Base-by-base conservation (phyloP, 2,113 vertebrate species). In the Gasterosteus nipponicus region DNA sequence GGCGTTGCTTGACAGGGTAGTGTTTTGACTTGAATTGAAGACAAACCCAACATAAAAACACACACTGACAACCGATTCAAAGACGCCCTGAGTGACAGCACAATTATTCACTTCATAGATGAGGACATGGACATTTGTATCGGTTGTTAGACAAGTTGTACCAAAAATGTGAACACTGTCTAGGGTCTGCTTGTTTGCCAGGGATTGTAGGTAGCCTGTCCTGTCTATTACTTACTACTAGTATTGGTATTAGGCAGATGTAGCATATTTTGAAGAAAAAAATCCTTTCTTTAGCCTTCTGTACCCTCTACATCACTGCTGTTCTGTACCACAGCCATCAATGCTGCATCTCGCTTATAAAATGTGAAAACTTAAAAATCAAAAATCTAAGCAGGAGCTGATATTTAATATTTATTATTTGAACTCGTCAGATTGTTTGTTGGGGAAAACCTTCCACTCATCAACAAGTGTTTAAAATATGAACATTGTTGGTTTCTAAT, bases 11-110 rank as follows among this genome's bases (percentile, higher is more conserved):
- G 65, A 59, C 59, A 53, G 26, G 29, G 10, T 10, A 4, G 31
- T 29, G 12, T 26, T 67, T 73, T 18, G 7, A 4, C 31, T 67
- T 57, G 46, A 66, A 39, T 19, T 46, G 39, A 68, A 72, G 22
- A 57, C 16, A 31, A 60, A 46, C 14, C 6, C 12, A 59, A 42
- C 44, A 44, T 51, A 19, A 65, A 67, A 8, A 71, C 59, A 46
- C 3, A 11, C 11, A 33, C 33, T 65, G 61, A 66, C 64, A 61
- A 41, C 6, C 7, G 10, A 31, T 10, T 53, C 11, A 22, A 8
- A 59, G n/a, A 19, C 14, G n/a, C 6, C 15, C 5, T 61, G 35
- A 62, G 5, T 62, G 35, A 61, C 54, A 41, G 56, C 1, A 42
- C 12, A 38, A 49, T 10, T 9, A 5, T 22, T 54, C 53, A 10